These are phyloP conservation scores for Cyprinodon diabolis DNA, from an alignment of 2,797 vertebrate genomes.

Conservation along the genomic window DNA sequence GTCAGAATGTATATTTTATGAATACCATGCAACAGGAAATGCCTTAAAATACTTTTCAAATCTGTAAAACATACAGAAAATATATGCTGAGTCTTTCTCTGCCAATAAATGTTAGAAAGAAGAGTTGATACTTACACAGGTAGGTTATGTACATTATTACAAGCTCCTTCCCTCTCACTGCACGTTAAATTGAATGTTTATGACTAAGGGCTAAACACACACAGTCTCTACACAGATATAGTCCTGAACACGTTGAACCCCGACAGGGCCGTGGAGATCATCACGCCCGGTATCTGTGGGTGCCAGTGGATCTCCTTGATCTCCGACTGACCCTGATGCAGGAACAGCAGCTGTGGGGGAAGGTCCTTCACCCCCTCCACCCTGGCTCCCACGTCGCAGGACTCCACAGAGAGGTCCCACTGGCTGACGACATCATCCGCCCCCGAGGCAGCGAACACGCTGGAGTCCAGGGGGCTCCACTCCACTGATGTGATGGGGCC, in stretches of 20 bases:
- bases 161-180: conserved; percentile 15
- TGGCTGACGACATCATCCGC: conserved; percentile 90
- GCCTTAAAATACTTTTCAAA: conserved; percentile 40
- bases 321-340: conserved; percentile 93
- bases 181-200: conserved; percentile 9
- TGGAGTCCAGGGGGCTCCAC: conserved; percentile 89
- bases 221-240: conserved; percentile 81
- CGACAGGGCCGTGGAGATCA: conserved; percentile 87
- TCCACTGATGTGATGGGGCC: conserved; percentile 90
- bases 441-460: conserved; percentile 89
- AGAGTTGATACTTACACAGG: conserved; percentile 35
- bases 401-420: conserved; percentile 93
- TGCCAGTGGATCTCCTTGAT: conserved; percentile 96
- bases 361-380: conserved; percentile 79
- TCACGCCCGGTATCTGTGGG: conserved; percentile 86
- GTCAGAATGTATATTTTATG: conserved; percentile 41
- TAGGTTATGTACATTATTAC: conserved; percentile 62
- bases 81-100: conserved; percentile 9
- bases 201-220: conserved; percentile 13
- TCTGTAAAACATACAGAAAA: conserved; percentile 53
- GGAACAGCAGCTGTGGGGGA: conserved; percentile 91
- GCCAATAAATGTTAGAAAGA: conserved; percentile 25
- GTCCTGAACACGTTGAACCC: conserved; percentile 93
- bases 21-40: conserved; percentile 30
- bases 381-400: conserved; percentile 80